phyloP scores from a whole-genome alignment of 2,113 vertebrate species.

The Condylura cristata region DNA sequence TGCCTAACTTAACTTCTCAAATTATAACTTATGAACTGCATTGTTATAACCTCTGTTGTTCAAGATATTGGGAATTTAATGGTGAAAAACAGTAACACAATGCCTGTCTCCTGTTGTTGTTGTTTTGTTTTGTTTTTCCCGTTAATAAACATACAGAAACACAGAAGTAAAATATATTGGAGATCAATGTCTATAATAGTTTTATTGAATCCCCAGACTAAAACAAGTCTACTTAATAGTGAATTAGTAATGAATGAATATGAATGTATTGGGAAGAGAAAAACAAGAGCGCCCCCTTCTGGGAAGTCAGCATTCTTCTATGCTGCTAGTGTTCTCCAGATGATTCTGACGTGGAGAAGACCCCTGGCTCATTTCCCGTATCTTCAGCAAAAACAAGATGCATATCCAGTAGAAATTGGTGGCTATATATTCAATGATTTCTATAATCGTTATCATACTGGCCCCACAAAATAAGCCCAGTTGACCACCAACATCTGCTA shows the following conservation, averaged over 20 bases:
- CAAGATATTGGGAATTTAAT: background rate
- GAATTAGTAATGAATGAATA: background rate
- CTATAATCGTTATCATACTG: conserved; percentile 88
- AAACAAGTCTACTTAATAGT: background rate
- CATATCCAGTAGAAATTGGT: conserved; percentile 88
- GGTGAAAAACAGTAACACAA: background rate
- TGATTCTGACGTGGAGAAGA: conserved; percentile 63
- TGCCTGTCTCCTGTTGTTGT: background rate
- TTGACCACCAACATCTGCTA: conserved; percentile 87
- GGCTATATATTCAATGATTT: conserved; percentile 86
- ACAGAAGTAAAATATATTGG: background rate
- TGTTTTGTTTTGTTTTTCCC: background rate
- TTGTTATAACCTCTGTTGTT: background rate
- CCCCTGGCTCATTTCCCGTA: conserved; percentile 78
- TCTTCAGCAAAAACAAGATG: conserved; percentile 87
- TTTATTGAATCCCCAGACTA: background rate
- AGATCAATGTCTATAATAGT: background rate
- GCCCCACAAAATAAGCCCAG: conserved; percentile 88
- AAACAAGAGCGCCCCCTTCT: background rate
- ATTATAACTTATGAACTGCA: background rate
- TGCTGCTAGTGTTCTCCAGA: conserved; percentile 61
- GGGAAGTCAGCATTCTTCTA: conserved; percentile 80
- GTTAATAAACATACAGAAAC: background rate
- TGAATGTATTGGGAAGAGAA: background rate
- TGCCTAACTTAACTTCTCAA: background rate